Base-by-base conservation (phyloP, 2,113 vertebrate genomes). In the Neolamprologus ventralis region DNA sequence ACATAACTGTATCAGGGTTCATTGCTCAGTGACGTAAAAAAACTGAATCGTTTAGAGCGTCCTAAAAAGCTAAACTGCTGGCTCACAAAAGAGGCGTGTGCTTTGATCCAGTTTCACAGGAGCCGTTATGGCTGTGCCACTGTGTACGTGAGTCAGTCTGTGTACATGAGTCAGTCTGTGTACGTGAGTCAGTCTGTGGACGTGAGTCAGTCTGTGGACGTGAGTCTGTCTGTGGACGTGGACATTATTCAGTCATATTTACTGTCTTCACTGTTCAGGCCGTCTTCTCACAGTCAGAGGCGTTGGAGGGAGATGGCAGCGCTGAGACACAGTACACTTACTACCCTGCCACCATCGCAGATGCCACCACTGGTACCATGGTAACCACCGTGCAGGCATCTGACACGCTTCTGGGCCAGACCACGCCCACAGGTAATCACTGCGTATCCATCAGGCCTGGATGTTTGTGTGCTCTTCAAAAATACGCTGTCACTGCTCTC, bases 311-410 rank as follows among this genome's bases (percentile, higher is more conserved):
- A 40, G 96, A 97, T 26, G 79, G 95, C 88, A 90, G 90, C 78
- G 49, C 94, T 57, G 96, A 97, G 91, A 95, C 96, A 5, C 96
- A 97, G 92, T 97, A 97, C 90, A 95, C 96, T 3, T 97, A 97
- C 83, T 97, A 97, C 86, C 96, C 96, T 1, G 96, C 96, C 82
- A 96, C 96, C 88, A 96, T 97, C 26, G 95, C 96, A 40, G 96
- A 97, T 7, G 94, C 95, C 49, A 89, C 94, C 40, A 86, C 95
- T 1, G 95, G 95, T n/a, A 91, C 96, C 80, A 96, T 97, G 96
- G 96, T 97, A n/a, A 96, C 96, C 58, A 96, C 96, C 2, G 96
- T 97, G 19, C 96, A 96, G 90, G 92, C 96, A 1, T 93, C 96
- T 4, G 96, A 97, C 65, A 89, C 96, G 1, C 88, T 97, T 79